Evolutionary conservation across 2,113 vertebrate genomes (phyloP).

Genomic region (Atherinomorus stipes): DNA sequence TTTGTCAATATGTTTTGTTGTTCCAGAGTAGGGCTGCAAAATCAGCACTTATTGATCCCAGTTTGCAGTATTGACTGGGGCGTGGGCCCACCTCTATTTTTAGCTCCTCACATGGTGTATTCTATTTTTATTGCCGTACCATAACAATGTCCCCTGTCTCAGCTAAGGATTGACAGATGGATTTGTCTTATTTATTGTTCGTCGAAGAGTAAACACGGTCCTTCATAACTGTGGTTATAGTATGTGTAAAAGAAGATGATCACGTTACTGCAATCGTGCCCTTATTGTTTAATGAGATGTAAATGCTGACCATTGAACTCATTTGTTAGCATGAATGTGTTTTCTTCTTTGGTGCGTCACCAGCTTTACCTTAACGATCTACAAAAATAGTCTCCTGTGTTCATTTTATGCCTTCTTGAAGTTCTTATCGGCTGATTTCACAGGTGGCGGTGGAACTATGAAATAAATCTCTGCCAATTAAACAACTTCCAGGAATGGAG

Average conservation of each 20-base stretch:
- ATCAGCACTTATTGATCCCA: slow-evolving; percentile 67
- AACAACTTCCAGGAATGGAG: neutral
- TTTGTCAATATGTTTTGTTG: slow-evolving; percentile 43
- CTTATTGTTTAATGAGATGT: slow-evolving; percentile 9
- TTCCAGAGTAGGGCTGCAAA: slow-evolving; percentile 29
- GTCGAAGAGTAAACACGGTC: neutral
- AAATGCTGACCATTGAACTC: slow-evolving; percentile 36
- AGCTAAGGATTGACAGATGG: neutral
- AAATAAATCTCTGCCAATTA: neutral
- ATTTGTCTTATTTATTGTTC: neutral
- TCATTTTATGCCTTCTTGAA: neutral
- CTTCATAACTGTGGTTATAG: neutral
- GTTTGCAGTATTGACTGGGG: slow-evolving; percentile 40
- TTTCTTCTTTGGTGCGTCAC: neutral
- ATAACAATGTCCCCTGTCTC: neutral
- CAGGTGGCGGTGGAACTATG: neutral
- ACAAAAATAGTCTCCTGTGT: neutral
- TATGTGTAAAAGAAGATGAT: neutral
- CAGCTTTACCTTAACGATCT: neutral
- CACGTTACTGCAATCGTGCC: neutral
- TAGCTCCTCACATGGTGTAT: neutral
- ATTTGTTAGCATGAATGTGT: slow-evolving; percentile 3
- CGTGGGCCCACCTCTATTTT: slow-evolving; percentile 17
- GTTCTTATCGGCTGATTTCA: neutral
- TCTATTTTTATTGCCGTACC: slow-evolving; percentile 19